Evolutionary conservation across 2,113 vertebrate species (phyloP).

Genomic region (Stegostoma tigrinum): DNA sequence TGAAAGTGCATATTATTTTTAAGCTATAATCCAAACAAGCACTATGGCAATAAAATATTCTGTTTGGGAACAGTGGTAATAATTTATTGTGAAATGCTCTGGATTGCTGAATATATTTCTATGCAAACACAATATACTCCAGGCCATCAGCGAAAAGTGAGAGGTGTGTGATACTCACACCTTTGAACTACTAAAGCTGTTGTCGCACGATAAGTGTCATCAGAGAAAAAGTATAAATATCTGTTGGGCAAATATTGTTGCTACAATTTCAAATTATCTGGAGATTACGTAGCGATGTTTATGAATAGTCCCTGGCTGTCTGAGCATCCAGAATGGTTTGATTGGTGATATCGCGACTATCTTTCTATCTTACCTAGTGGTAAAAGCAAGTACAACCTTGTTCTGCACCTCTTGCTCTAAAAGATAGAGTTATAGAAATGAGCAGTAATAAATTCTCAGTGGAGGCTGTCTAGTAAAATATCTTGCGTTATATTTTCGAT

Average conservation of each 20-base stretch:
- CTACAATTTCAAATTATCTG: neutral
- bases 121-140: neutral
- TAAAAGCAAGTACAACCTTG: neutral
- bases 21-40: neutral
- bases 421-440: neutral
- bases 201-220: neutral
- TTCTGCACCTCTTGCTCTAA: neutral
- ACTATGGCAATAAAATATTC: neutral
- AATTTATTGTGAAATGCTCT: neutral
- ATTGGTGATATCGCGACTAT: neutral
- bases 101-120: neutral
- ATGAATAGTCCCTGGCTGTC: neutral
- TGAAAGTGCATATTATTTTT: neutral
- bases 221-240: neutral
- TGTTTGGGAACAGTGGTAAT: neutral
- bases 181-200: neutral
- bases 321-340: neutral
- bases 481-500: neutral
- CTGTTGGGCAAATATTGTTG: too few species aligned
- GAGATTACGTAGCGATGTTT: neutral
- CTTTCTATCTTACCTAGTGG: neutral
- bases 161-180: neutral
- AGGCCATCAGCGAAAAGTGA: neutral
- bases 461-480: neutral
- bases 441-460: neutral